These are phyloP conservation scores for Hetaerina titia DNA, from an alignment of 2,888 invertebrate genomes.

Conservation along the genomic window DNA sequence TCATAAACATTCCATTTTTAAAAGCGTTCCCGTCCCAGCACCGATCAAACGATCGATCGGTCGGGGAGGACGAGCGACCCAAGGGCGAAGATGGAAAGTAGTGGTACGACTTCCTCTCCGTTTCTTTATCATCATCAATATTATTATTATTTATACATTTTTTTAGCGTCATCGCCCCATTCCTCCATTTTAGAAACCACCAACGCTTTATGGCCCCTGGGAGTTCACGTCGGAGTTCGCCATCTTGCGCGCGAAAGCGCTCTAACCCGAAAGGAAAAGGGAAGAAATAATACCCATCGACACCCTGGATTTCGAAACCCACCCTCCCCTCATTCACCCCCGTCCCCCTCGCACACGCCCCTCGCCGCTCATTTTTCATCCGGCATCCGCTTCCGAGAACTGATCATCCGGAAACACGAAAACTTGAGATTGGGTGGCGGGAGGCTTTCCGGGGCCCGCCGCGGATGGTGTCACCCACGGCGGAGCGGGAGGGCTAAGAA, in stretches of 20 bases:
- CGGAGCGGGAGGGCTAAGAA: neutral
- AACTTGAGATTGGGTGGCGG: neutral
- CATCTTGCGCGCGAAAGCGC: neutral
- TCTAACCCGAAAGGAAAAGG: neutral
- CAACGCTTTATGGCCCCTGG: neutral
- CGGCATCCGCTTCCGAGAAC: neutral
- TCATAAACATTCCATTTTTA: slow-evolving; percentile 37
- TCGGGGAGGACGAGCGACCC: neutral
- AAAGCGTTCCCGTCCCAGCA: neutral
- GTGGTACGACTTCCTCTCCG: too few species aligned
- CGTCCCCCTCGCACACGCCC: neutral
- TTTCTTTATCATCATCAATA: too few species aligned
- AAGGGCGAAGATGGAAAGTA: neutral
- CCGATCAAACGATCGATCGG: neutral
- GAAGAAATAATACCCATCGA: too few species aligned
- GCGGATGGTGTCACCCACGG: neutral
- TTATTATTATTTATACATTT: neutral
- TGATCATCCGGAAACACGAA: neutral
- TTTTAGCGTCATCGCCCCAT: neutral
- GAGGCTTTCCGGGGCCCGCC: neutral
- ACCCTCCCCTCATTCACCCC: neutral
- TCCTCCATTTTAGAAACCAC: neutral
- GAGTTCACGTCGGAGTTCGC: neutral
- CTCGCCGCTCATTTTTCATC: neutral
- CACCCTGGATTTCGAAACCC: neutral